Conservation (phyloP, 2,888 invertebrate genomes). For the Amiota minor region DNA sequence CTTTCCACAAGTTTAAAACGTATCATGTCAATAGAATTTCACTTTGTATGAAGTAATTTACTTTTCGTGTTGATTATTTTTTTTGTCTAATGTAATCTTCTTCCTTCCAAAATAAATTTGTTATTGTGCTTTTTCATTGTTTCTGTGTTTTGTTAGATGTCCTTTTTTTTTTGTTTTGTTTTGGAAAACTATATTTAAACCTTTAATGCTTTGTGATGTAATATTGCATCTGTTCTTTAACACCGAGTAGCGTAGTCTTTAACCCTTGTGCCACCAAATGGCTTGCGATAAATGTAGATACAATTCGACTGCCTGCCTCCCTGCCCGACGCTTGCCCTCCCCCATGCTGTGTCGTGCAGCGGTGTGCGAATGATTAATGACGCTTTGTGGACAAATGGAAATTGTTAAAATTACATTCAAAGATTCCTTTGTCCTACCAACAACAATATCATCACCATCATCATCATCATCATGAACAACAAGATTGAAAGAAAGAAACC, state of each 20-base stretch:
- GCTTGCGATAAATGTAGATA: neutral
- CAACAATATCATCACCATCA: neutral
- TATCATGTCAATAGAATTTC: too few species aligned
- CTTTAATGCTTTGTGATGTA: constrained; percentile 21
- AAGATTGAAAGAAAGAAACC: neutral
- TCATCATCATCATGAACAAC: neutral
- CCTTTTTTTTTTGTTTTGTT: neutral
- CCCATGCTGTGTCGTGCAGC: constrained; percentile 52
- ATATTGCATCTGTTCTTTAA: constrained; percentile 18
- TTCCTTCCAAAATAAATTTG: neutral
- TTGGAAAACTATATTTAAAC: constrained; percentile 13
- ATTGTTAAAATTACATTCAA: constrained; percentile 71
- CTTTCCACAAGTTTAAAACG: too few species aligned
- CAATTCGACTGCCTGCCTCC: constrained; percentile 39
- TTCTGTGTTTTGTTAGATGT: neutral
- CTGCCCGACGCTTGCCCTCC: neutral
- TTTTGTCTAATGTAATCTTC: too few species aligned
- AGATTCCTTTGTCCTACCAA: constrained; percentile 2
- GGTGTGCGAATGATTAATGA: constrained; percentile 72
- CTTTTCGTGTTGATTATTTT: too few species aligned
- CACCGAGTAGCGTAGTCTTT: neutral
- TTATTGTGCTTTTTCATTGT: neutral
- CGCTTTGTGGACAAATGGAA: constrained; percentile 72
- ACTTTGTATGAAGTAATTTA: too few species aligned
- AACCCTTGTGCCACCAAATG: constrained; percentile 5